A percentile compares a stretch with the other conserved stretches of the same genome.
These are phyloP conservation scores for Antitype chi DNA, from an alignment of 2,888 invertebrate species.

Conservation along the genomic window DNA sequence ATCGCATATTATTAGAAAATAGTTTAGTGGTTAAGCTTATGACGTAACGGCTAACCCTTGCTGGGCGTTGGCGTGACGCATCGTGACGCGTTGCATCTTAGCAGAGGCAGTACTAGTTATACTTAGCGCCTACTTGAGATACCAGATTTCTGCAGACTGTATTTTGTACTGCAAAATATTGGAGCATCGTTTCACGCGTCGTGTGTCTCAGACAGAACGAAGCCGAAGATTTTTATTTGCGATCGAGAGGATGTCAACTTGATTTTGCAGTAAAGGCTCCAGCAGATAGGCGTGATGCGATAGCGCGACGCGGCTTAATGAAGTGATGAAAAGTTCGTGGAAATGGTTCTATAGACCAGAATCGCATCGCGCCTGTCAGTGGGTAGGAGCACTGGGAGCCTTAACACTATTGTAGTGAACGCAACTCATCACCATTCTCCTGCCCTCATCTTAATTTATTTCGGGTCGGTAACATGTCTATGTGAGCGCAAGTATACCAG, in stretches of 20 bases:
- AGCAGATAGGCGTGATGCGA: no score
- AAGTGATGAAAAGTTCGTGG: no score
- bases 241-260: background rate
- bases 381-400: no score
- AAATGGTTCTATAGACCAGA: no score
- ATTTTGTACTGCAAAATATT: background rate
- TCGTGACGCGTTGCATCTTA: constrained; percentile 17
- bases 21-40: constrained; percentile 45
- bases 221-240: background rate
- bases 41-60: constrained; percentile 41
- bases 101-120: constrained; percentile 1
- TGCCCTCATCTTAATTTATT: no score
- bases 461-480: no score
- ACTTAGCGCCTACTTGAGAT: constrained; percentile 6
- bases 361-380: no score
- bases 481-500: background rate
- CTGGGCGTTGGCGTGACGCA: constrained; percentile 12
- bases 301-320: no score
- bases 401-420: background rate
- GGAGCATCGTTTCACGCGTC: background rate
- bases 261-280: background rate
- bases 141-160: background rate
- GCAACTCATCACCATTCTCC: no score
- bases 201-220: background rate
- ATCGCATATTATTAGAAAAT: constrained; percentile 30